Conservation (phyloP, 2,888 invertebrate genomes). For the Amblyjoppa fuscipennis region DNA sequence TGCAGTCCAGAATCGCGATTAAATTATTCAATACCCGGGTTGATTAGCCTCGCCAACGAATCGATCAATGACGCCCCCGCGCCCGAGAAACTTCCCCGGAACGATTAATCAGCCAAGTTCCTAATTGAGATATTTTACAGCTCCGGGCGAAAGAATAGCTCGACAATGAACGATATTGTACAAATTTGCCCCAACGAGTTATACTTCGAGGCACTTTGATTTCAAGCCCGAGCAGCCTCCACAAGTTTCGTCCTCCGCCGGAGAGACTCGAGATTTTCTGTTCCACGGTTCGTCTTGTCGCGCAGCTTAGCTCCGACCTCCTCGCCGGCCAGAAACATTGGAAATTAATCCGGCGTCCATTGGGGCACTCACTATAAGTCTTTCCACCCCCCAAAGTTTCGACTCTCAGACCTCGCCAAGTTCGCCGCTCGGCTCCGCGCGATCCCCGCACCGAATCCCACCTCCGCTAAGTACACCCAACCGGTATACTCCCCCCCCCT, state of each 20-base stretch:
- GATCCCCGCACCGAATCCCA: slow-evolving; percentile 1
- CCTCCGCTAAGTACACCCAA: slow-evolving; percentile 23
- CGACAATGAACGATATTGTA: slow-evolving; percentile 33
- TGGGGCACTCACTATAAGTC: background rate
- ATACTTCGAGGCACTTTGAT: slow-evolving; percentile 55
- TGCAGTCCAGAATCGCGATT: background rate
- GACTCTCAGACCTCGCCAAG: slow-evolving; percentile 41
- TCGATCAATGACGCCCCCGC: no score
- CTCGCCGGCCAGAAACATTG: slow-evolving; percentile 60
- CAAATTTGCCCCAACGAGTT: slow-evolving; percentile 32
- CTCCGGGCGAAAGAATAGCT: background rate
- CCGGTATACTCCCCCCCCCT: background rate
- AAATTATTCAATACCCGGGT: slow-evolving; percentile 2
- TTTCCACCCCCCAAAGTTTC: slow-evolving; percentile 27
- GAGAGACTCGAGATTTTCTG: slow-evolving; percentile 22
- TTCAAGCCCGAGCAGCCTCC: slow-evolving; percentile 42
- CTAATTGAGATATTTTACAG: background rate
- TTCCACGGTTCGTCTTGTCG: slow-evolving; percentile 46
- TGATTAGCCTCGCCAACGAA: background rate
- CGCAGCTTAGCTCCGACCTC: slow-evolving; percentile 50
- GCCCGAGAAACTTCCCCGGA: background rate
- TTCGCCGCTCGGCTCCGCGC: slow-evolving; percentile 25
- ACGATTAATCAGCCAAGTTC: background rate
- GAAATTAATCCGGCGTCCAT: slow-evolving; percentile 64
- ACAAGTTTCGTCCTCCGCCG: slow-evolving; percentile 32